These are phyloP conservation scores for Chaunax sp. DNA, from an alignment of 2,797 vertebrate species.

Conservation along the genomic window DNA sequence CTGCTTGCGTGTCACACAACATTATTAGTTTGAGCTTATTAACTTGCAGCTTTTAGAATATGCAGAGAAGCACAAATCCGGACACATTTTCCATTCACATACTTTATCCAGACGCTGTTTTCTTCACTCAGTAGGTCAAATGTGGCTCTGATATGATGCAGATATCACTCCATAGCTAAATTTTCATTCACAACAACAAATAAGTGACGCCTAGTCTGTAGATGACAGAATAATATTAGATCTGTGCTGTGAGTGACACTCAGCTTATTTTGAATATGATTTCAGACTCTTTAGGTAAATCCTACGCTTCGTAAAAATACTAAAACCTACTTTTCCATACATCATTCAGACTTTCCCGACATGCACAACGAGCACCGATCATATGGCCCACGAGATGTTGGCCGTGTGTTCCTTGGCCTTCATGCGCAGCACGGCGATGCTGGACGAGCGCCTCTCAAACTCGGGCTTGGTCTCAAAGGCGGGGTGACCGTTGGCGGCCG, in stretches of 20 bases:
- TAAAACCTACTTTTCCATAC: slow-evolving; percentile 8
- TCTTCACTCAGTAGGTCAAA: too few species aligned
- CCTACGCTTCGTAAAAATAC: slow-evolving; percentile 14
- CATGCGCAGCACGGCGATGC: slow-evolving; percentile 98
- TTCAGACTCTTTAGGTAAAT: slow-evolving; percentile 17
- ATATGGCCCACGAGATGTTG: slow-evolving; percentile 99
- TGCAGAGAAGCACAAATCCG: slow-evolving; percentile 10
- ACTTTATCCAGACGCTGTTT: not conserved
- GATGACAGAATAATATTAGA: not conserved
- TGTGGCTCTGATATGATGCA: not conserved
- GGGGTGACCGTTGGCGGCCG: slow-evolving; percentile 88
- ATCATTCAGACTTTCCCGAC: slow-evolving; percentile 29
- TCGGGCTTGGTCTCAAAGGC: slow-evolving; percentile 97
- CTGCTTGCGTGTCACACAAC: too few species aligned
- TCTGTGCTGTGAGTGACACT: too few species aligned
- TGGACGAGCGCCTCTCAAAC: slow-evolving; percentile 96
- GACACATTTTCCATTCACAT: not conserved
- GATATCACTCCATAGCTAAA: not conserved
- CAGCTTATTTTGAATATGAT: too few species aligned
- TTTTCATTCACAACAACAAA: not conserved
- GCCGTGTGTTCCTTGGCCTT: slow-evolving; percentile 99
- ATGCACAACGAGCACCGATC: slow-evolving; percentile 58
- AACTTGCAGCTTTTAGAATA: slow-evolving; percentile 14
- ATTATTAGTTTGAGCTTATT: not conserved
- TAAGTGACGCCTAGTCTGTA: too few species aligned